Evolutionary conservation across 2,797 vertebrate genomes (phyloP).

Genomic region (Morelia viridis): DNA sequence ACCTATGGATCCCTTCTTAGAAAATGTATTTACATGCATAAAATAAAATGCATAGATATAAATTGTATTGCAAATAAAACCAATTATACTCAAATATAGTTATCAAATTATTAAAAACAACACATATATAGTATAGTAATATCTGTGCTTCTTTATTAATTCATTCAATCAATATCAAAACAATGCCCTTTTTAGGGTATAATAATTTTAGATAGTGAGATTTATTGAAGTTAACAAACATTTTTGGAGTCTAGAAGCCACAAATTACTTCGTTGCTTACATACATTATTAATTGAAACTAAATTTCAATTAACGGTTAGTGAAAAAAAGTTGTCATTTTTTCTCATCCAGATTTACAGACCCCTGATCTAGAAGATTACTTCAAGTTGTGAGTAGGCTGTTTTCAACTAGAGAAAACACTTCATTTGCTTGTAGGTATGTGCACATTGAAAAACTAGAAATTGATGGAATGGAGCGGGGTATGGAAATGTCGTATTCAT

Average conservation of each 20-base stretch:
- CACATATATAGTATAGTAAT: neutral
- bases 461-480: neutral
- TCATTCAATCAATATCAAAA: neutral
- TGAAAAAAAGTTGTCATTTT: neutral
- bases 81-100: neutral
- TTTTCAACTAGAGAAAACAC: neutral
- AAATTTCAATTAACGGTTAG: neutral
- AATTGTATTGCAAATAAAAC: neutral
- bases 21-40: neutral
- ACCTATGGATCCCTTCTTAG: neutral
- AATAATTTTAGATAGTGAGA: neutral
- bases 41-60: neutral
- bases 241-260: neutral
- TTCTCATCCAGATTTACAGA: neutral
- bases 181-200: neutral
- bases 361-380: neutral
- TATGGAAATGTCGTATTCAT: conserved; percentile 42
- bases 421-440: neutral
- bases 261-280: neutral
- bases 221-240: neutral
- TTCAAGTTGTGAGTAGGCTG: neutral
- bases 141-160: neutral
- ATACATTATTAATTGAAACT: neutral
- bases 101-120: neutral
- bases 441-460: conserved; percentile 28